Base-by-base conservation (phyloP, 2,113 vertebrate genomes). In the Clarias macrocephalus region DNA sequence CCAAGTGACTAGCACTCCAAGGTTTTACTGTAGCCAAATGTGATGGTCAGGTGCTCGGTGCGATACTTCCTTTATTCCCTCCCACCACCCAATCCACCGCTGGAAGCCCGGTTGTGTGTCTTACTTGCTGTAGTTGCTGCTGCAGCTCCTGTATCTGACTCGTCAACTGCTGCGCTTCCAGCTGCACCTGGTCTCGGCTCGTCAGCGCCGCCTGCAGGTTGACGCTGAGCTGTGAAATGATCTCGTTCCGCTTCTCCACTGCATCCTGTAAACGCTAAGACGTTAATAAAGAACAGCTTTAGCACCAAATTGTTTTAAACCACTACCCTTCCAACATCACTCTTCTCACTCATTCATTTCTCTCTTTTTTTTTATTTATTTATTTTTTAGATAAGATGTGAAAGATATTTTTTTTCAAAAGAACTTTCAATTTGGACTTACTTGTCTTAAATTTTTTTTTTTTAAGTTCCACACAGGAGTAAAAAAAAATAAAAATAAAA, bases 51-150 rank as follows among this genome's bases (percentile, higher is more conserved):
- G 42, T 42, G 42, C 6, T 7, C 42, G 0, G 42, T 7, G 6
- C 42, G 42, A 42, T 42, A 42, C 6, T 3, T 42, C 4, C 42
- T 42, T 37, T 3, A 37, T 37, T 37, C 33, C 33, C 33, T 37
- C 2, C 33, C 33, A 33, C 33, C 33, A 25, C 23, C 0, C 21
- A 5, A 13, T 12, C 60, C 60, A 9, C n/a, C 3, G n/a, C 12
- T 28, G 65, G 11, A 25, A 48, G 9, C 25, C 18, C 25, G 54
- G 6, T 12, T 25, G 0, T 16, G 15, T 54, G 3, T 48, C 28
- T 3, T 85, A 96, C 96, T 94, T 97, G 95, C 56, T 96, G 94
- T 23, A 97, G 93, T 86, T 96, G 96, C 59, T 90, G 94, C 85
- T 98, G 95, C 1, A 97, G 89, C 0, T 91, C 93, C 2, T 93